Evolutionary conservation across 2,888 invertebrate species (phyloP).

Genomic region (Matsumyia berberina): DNA sequence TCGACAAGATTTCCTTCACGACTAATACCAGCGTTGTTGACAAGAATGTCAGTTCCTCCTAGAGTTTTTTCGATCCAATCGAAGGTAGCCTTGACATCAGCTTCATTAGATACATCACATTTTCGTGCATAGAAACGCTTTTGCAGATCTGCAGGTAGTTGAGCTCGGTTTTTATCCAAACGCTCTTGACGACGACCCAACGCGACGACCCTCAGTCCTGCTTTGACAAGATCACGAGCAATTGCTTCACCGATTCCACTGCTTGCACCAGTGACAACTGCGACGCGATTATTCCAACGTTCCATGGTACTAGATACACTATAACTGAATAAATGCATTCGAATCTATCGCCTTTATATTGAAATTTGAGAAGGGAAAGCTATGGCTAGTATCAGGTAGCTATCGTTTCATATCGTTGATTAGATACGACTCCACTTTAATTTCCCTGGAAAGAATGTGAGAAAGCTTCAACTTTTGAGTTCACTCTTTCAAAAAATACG

Average conservation of each 20-base stretch:
- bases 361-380: too few species aligned
- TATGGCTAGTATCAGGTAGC: too few species aligned
- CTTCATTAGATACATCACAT: slow-evolving; percentile 85
- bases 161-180: slow-evolving; percentile 78
- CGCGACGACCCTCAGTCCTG: slow-evolving; percentile 86
- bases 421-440: too few species aligned
- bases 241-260: slow-evolving; percentile 86
- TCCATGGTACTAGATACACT: slow-evolving; percentile 77
- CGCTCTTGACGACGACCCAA: slow-evolving; percentile 83
- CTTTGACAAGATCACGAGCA: slow-evolving; percentile 83
- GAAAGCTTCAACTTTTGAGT: too few species aligned
- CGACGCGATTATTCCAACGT: slow-evolving; percentile 85
- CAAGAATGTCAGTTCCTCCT: slow-evolving; percentile 86
- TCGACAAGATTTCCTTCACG: too few species aligned
- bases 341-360: too few species aligned
- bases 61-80: slow-evolving; percentile 84
- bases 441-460: too few species aligned
- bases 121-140: slow-evolving; percentile 78
- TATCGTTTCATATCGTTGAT: too few species aligned
- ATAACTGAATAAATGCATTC: too few species aligned
- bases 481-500: too few species aligned
- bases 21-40: slow-evolving; percentile 82
- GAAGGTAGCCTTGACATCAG: slow-evolving; percentile 86
- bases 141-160: slow-evolving; percentile 73
- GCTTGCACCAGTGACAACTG: slow-evolving; percentile 88